Percentiles rank a stretch among this genome's conserved stretches.
These are phyloP conservation scores for Natrix natrix DNA, from an alignment of 2,797 vertebrate genomes.

Conservation along the genomic window DNA sequence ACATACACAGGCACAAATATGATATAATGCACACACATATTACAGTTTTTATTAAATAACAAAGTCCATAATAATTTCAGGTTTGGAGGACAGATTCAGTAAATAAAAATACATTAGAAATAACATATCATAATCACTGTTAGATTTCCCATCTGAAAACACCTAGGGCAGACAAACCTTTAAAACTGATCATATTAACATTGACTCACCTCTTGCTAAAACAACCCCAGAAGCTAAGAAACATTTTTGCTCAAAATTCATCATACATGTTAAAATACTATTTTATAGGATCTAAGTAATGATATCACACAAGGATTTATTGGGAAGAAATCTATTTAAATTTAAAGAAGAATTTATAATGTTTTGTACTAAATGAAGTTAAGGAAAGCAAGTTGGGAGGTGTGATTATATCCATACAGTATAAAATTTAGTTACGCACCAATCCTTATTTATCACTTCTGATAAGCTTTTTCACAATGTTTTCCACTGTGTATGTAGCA, in stretches of 20 bases:
- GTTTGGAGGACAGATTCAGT: background rate
- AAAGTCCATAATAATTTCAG: background rate
- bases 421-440: background rate
- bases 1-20: background rate
- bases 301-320: background rate
- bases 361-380: background rate
- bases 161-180: background rate
- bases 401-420: background rate
- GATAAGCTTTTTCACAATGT: background rate
- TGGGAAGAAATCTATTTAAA: background rate
- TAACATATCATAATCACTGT: background rate
- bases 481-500: background rate
- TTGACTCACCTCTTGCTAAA: background rate
- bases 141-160: background rate
- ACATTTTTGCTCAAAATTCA: background rate
- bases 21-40: background rate
- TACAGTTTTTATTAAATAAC: background rate
- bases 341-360: background rate
- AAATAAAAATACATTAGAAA: background rate
- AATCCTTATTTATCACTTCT: background rate
- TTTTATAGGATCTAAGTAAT: background rate
- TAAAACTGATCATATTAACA: background rate
- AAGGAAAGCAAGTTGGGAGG: conserved; percentile 7
- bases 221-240: background rate
- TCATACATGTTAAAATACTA: background rate